Evolutionary conservation across 2,113 vertebrate genomes (phyloP).

Genomic region (Aegypius monachus): DNA sequence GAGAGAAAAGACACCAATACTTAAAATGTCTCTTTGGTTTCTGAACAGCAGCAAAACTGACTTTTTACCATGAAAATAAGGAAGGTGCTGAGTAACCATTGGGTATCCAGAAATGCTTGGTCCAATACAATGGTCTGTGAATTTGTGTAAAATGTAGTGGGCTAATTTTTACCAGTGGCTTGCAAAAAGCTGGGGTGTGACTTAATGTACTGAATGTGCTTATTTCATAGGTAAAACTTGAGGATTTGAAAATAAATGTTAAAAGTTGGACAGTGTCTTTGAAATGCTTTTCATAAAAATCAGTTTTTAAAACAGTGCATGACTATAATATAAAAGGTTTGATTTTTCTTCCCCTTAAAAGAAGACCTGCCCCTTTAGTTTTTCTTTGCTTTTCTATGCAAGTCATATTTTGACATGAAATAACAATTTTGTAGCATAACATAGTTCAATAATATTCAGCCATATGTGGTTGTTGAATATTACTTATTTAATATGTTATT

Average conservation of each 20-base stretch:
- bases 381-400: background rate
- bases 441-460: background rate
- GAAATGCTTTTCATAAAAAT: background rate
- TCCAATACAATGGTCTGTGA: background rate
- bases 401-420: background rate
- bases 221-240: accelerated
- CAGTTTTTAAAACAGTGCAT: background rate
- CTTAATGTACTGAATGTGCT: background rate
- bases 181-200: background rate
- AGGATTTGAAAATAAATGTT: background rate
- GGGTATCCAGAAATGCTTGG: background rate
- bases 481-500: background rate
- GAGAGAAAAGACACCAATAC: background rate
- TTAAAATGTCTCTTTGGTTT: background rate
- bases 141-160: background rate
- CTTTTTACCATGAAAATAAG: background rate
- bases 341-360: background rate
- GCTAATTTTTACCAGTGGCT: background rate
- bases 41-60: background rate
- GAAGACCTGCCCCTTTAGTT: background rate
- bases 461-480: background rate
- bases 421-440: background rate
- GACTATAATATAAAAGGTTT: background rate
- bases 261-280: background rate
- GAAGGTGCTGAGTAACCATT: background rate